These are phyloP conservation scores for Otocyon megalotis DNA, from an alignment of 2,113 vertebrate species.

Conservation along the genomic window DNA sequence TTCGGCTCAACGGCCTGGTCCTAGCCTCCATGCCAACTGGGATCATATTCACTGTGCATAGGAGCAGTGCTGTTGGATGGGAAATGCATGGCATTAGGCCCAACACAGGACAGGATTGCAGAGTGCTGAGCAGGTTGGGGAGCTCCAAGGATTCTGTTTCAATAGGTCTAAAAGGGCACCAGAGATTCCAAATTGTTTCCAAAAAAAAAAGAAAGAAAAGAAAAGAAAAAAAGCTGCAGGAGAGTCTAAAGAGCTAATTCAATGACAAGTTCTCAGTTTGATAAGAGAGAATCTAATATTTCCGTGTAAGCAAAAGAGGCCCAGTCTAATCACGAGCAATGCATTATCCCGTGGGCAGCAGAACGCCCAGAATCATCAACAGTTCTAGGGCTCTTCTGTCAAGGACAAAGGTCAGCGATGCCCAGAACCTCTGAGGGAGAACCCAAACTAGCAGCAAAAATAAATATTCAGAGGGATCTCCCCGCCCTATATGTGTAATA, in stretches of 20 bases:
- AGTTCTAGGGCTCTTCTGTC: background rate
- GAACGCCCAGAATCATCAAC: background rate
- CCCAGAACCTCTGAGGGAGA: background rate
- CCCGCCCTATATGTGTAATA: background rate
- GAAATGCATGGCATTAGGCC: background rate
- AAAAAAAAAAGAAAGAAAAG: background rate
- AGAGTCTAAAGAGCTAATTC: background rate
- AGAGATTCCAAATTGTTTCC: conserved; percentile 28
- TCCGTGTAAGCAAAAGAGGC: background rate
- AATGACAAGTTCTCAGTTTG: conserved; percentile 6
- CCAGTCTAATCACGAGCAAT: background rate
- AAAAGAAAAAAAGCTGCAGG: background rate
- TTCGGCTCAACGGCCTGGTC: background rate
- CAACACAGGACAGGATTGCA: background rate
- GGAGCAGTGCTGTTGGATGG: background rate
- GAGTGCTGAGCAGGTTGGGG: background rate
- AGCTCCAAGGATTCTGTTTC: conserved; percentile 32
- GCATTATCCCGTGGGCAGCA: background rate
- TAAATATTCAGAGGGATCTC: background rate
- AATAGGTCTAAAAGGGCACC: background rate
- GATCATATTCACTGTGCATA: background rate
- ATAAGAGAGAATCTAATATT: conserved; percentile 35
- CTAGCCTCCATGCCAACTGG: background rate
- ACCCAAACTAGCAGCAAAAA: background rate
- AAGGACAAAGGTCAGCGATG: background rate